These are phyloP conservation scores for Gymnopithys bicolor DNA, from an alignment of 2,797 vertebrate species.

Conservation along the genomic window DNA sequence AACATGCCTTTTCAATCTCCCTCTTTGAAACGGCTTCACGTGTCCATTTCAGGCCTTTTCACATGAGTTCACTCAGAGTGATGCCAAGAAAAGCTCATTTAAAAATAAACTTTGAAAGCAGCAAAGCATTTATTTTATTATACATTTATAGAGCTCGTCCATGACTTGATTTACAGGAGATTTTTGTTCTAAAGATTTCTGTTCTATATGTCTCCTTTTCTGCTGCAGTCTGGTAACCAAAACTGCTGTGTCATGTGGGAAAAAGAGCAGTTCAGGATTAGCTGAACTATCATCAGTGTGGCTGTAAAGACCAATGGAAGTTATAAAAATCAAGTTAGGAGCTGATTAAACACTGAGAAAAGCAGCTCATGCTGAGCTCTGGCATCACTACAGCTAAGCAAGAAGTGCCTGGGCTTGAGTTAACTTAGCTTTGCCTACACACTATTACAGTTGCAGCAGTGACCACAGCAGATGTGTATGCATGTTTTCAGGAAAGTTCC, in stretches of 20 bases:
- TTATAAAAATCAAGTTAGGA: neutral
- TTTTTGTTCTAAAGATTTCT: neutral
- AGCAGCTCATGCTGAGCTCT: neutral
- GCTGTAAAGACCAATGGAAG: neutral
- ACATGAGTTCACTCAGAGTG: neutral
- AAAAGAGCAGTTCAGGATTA: neutral
- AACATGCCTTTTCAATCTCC: neutral
- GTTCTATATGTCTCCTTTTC: neutral
- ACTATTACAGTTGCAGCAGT: neutral
- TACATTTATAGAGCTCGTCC: neutral
- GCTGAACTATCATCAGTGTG: neutral
- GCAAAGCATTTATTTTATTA: neutral
- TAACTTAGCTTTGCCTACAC: neutral
- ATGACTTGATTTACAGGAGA: neutral
- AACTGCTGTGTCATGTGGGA: neutral
- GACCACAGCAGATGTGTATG: neutral
- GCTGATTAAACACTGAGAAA: neutral
- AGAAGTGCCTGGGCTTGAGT: neutral
- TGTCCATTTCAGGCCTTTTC: neutral
- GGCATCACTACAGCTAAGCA: neutral
- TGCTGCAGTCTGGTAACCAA: neutral
- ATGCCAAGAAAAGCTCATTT: neutral
- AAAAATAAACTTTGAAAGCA: neutral
- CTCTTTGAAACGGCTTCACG: neutral
- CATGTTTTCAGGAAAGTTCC: neutral